phyloP scores from a whole-genome alignment of 2,888 invertebrate species.

The Eledone cirrhosa region DNA sequence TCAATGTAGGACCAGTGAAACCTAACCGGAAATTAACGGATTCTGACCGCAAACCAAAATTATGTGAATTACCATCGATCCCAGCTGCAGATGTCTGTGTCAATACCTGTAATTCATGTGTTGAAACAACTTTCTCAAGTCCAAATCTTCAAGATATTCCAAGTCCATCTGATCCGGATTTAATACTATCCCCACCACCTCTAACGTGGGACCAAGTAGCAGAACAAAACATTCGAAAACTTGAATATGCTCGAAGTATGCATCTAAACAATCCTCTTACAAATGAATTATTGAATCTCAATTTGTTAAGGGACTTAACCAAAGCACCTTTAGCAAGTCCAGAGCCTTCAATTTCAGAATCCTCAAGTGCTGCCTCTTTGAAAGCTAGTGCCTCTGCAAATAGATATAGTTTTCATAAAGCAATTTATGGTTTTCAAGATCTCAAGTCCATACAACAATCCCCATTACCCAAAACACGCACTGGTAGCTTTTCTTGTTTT shows the following conservation, averaged over 20 bases:
- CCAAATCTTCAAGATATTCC: background rate
- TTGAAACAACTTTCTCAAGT: constrained; percentile 11
- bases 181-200: background rate
- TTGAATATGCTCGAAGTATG: constrained; percentile 38
- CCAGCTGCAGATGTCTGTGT: background rate
- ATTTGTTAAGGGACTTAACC: constrained; percentile 42
- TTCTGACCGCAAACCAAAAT: constrained; percentile 50
- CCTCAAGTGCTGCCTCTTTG: constrained; percentile 77
- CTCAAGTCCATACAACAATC: constrained; percentile 55
- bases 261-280: constrained; percentile 36
- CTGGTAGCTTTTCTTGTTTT: constrained; percentile 24
- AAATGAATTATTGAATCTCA: constrained; percentile 39
- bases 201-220: constrained; percentile 70
- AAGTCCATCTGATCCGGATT: constrained; percentile 4
- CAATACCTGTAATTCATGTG: constrained; percentile 20
- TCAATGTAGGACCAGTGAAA: constrained; percentile 79
- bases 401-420: constrained; percentile 40
- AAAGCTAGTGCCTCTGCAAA: constrained; percentile 34
- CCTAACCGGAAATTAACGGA: constrained; percentile 68
- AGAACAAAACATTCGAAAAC: constrained; percentile 38
- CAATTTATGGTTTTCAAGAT: constrained; percentile 40
- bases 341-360: constrained; percentile 79
- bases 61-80: constrained; percentile 33
- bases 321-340: constrained; percentile 82
- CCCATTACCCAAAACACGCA: constrained; percentile 34